Base-by-base conservation (phyloP, 2,888 invertebrate species). In the Trichogramma dendrolimi region DNA sequence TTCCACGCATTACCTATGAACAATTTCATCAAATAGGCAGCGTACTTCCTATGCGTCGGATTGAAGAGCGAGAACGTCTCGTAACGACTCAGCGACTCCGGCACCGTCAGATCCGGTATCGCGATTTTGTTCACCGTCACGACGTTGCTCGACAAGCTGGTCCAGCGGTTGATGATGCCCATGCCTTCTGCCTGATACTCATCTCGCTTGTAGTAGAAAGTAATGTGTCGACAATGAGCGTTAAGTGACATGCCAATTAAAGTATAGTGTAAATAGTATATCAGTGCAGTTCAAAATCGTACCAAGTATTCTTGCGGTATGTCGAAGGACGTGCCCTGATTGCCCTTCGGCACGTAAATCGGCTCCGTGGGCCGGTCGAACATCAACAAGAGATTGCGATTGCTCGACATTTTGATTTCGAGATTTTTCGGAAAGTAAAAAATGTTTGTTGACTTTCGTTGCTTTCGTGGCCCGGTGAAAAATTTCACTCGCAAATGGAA, bases 341-440 rank as follows among this genome's bases (percentile, higher is more conserved):
- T 84, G 3, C 89, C 89, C 79, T 91, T 91, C 68, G 86, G 86
- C 81, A 89, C 85, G 78, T 90, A 90, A 62, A 87, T 84, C 0
- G 91, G 90, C 78, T 91, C 91, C 66, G 84, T 83, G 7, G 91
- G 90, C 50, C 90, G 85, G 72, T 90, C 88, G 80, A 88, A 89
- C 68, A 91, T 83, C 42, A 75, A 75, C 10, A 77, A 70, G 51
- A 78, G 51, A 51, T 11, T 11, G 8, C 27, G 11, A 5, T 48
- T 6, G 11, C 11, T 11, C 5, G 5, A 5, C 48, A 48, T 48
- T 10, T 48, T 48, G 48, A 14, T 14, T 48, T 11, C 11, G 27
- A 48, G 11, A 14, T 11, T 48, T 8, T n/a, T 2, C 3, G 27
- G 27, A 2, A 27, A 27, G 3, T 27, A 2, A 27, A 27, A 27